phyloP scores from a whole-genome alignment of 2,113 vertebrate genomes.

The Etheostoma spectabile region DNA sequence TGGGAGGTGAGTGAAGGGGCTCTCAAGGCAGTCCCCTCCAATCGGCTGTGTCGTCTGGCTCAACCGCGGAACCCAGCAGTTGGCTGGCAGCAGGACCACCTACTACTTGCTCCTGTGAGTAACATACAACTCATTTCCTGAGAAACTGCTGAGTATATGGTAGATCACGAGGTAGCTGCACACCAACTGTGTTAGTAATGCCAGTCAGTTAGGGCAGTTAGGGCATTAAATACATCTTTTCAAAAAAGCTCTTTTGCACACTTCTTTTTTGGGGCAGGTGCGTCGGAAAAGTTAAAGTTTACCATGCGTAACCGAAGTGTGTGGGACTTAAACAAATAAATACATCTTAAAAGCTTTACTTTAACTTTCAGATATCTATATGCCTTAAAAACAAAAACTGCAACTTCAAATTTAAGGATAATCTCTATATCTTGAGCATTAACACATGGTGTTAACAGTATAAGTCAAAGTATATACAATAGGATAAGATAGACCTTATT shows the following conservation, averaged over 20 bases:
- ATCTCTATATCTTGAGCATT: no score
- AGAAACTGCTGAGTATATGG: background rate
- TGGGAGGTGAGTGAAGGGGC: conserved; percentile 77
- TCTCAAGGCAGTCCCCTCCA: conserved; percentile 70
- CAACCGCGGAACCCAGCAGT: conserved; percentile 52
- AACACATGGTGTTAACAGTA: no score
- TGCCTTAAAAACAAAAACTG: no score
- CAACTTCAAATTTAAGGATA: no score
- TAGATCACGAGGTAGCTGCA: background rate
- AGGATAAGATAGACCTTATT: no score
- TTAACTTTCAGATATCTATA: background rate
- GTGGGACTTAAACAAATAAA: no score
- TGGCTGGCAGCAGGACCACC: conserved; percentile 73
- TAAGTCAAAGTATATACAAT: no score
- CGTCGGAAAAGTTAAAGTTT: no score
- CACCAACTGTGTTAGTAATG: background rate
- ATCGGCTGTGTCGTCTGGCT: conserved; percentile 74
- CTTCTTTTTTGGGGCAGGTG: no score
- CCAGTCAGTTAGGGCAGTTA: no score
- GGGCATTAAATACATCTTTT: background rate
- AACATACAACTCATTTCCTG: conserved; percentile 6
- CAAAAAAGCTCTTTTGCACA: no score
- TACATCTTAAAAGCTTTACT: background rate
- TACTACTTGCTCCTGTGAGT: conserved; percentile 68
- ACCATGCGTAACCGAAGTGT: no score